Base-by-base conservation (phyloP, 2,888 invertebrate genomes). In the Dione juno region DNA sequence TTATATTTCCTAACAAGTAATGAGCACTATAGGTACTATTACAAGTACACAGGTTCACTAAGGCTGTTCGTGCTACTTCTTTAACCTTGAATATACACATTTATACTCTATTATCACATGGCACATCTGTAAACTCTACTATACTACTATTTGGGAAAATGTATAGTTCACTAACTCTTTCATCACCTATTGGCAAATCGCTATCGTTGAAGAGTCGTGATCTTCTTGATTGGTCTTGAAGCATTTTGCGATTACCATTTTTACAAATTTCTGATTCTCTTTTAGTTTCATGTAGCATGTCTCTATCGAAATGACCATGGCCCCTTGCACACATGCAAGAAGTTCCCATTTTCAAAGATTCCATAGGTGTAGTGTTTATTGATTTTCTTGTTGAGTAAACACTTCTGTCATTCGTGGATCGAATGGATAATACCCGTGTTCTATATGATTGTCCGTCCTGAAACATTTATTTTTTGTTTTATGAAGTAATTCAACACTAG, bases 81-180 rank as follows among this genome's bases (percentile, higher is more conserved):
- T 43, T 28, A 14, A 40, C 14, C n/a, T 50, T 16, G 19, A 40
- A 14, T 16, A 5, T 8, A 52, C 50, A 10, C 14, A 82, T 85
- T 86, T 85, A 92, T 79, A 93, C 90, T 84, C 88, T 92, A 78
- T 92, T 90, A 76, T 92, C 92, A 76, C 88, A 88, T 66, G 88
- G 79, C 78, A 88, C 82, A 82, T 92, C 90, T 75, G 89, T 91
- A 73, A 92, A 92, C 78, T 93, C 92, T 48, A 93, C 92, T 54
- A 91, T 87, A 73, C 88, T 88, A 76, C 92, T 92, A 72, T 92
- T 92, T 45, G 92, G 93, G 76, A 93, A 93, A 75, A 93, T 92
- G 69, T 93, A 93, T 70, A 93, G 75, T 74, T 93, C 92, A 72
- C 90, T 88, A 65, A 92, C 88, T 78, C 90, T 83, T 74, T 92